Evolutionary conservation across 2,113 vertebrate species (phyloP).

Genomic region (Lota lota): DNA sequence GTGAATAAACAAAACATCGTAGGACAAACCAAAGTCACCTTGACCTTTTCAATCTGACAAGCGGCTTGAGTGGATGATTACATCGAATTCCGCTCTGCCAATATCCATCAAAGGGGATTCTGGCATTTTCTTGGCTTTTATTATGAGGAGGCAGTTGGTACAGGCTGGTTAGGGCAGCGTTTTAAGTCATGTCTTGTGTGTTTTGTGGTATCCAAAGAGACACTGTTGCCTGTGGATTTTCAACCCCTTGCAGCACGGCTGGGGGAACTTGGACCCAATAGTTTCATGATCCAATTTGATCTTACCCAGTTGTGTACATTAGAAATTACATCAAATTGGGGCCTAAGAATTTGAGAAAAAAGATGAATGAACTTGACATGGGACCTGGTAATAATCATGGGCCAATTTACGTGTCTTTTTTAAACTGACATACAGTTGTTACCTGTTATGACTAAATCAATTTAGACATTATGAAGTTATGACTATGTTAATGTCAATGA

Average conservation of each 20-base stretch:
- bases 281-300: neutral
- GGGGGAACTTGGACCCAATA: neutral
- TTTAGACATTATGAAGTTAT: too few species aligned
- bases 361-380: neutral
- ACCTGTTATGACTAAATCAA: too few species aligned
- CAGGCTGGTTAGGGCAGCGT: constrained; percentile 17
- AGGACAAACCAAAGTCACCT: constrained; percentile 30
- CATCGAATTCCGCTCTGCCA: constrained; percentile 23
- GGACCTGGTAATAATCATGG: neutral
- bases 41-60: constrained; percentile 53
- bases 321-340: neutral
- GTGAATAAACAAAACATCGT: constrained; percentile 3
- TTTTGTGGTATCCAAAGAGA: constrained; percentile 3
- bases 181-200: neutral
- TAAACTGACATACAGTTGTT: neutral
- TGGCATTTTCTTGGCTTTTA: constrained; percentile 10
- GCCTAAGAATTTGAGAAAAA: too few species aligned
- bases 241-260: neutral
- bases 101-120: constrained; percentile 7
- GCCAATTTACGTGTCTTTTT: neutral
- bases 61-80: constrained; percentile 12
- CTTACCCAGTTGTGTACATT: neutral
- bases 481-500: too few species aligned
- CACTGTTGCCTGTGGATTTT: constrained; percentile 3
- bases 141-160: constrained; percentile 15